Evolutionary conservation across 2,888 invertebrate genomes (phyloP), one percentile per base, ranked within the genome.

Genomic region (Dione vanillae): DNA sequence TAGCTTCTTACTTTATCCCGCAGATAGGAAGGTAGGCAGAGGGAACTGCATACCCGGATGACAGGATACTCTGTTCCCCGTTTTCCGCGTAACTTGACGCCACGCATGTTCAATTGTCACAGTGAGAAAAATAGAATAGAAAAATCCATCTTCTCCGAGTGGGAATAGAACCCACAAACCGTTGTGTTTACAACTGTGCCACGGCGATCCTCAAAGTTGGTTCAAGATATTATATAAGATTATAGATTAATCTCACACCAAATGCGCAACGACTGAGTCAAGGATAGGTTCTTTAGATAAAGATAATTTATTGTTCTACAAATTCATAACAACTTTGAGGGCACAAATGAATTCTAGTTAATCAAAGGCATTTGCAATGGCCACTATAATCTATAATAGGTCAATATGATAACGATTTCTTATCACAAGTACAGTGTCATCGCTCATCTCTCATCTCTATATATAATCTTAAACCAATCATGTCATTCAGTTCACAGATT

Each of bases 381-480:
- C n/a, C n/a, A n/a, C n/a, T 27, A 27, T 27, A 27, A 27, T 27
- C 5, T 56, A 56, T 35, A 37, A 37, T 37, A 56, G 54, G 54
- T 56, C 37, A 56, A 3, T 56, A 2, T 37, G 54, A 37, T 56
- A 56, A 37, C 3, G 10, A 37, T 37, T 37, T 37, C 1, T 37
- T 56, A 56, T 56, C 54, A 35, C 14, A n/a, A 37, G 6, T n/a
- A 56, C 16, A 37, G 37, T n/a, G 54, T 16, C 54, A 52, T 52
- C 11, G n/a, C 54, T 54, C 54, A 37, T 27, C 6, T 5, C 54
- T 56, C 54, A n/a, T 56, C 35, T n/a, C 54, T 37, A 56, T 56
- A 56, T 54, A 56, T 16, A 37, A 56, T n/a, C 54, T 56, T 56
- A 56, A 56, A 35, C 1, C 35, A 56, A 37, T 56, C 12, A 1